phyloP scores from a whole-genome alignment of 2,888 invertebrate species.

The Drosophila engyochracea region DNA sequence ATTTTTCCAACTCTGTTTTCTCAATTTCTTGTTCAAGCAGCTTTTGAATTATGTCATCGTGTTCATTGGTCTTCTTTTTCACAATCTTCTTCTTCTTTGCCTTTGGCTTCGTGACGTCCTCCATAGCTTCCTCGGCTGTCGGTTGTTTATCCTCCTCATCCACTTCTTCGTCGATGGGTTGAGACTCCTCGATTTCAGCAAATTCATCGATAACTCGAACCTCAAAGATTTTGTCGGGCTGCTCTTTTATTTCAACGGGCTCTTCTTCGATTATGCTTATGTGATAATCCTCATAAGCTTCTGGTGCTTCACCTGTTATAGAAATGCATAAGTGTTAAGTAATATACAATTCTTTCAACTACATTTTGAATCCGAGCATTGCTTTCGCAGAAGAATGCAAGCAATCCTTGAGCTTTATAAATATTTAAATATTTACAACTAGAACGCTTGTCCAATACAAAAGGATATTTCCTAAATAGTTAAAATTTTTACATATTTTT shows the following conservation, averaged over 20 bases:
- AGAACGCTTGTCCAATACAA: slow-evolving; percentile 44
- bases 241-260: slow-evolving; percentile 81
- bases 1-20: slow-evolving; percentile 85
- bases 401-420: slow-evolving; percentile 61
- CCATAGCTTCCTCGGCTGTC: slow-evolving; percentile 32
- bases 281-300: slow-evolving; percentile 84
- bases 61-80: slow-evolving; percentile 83
- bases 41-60: slow-evolving; percentile 83
- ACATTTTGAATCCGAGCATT: slow-evolving; percentile 62
- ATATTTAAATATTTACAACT: slow-evolving; percentile 60
- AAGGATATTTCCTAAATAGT: slow-evolving; percentile 30
- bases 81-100: slow-evolving; percentile 79
- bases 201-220: slow-evolving; percentile 80
- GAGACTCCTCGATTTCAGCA: slow-evolving; percentile 74
- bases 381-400: slow-evolving; percentile 66
- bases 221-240: slow-evolving; percentile 82
- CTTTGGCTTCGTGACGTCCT: slow-evolving; percentile 72
- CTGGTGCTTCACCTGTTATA: slow-evolving; percentile 79
- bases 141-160: slow-evolving; percentile 77
- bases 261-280: slow-evolving; percentile 85
- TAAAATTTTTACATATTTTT: slow-evolving; percentile 23
- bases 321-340: slow-evolving; percentile 44
- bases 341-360: slow-evolving; percentile 32
- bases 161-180: slow-evolving; percentile 81
- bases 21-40: slow-evolving; percentile 84